phyloP scores from a whole-genome alignment of 2,113 vertebrate species.

The Ahaetulla prasina region DNA sequence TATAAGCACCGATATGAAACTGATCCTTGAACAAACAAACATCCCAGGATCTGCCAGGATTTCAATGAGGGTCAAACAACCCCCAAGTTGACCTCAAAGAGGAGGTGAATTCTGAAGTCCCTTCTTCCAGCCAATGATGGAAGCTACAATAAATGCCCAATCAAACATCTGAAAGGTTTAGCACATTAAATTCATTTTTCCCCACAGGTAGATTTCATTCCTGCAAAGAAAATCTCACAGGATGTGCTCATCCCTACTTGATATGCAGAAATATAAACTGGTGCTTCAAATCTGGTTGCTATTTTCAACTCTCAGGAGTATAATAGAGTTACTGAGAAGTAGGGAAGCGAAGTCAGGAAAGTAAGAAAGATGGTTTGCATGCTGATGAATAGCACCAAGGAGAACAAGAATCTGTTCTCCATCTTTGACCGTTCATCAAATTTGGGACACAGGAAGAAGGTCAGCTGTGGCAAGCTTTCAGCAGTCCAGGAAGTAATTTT shows the following conservation, averaged over 20 bases:
- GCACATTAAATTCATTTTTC: not conserved
- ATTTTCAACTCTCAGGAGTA: not conserved
- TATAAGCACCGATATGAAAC: not conserved
- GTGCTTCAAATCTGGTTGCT: not conserved
- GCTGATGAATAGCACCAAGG: not conserved
- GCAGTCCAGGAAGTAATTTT: not conserved
- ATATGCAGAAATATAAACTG: not conserved
- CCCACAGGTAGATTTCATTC: not conserved
- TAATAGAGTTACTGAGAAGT: slow-evolving; percentile 6
- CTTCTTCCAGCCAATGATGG: not conserved
- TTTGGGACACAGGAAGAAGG: not conserved
- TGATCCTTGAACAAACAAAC: not conserved
- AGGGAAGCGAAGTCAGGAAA: not conserved
- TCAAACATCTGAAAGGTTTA: not conserved
- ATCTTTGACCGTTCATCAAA: not conserved
- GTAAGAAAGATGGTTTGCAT: not conserved
- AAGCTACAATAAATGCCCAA: not conserved
- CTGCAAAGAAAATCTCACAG: not conserved
- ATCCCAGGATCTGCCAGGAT: not conserved
- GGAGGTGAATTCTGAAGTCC: not conserved
- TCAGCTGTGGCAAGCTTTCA: not conserved
- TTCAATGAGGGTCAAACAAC: not conserved
- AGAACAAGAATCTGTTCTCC: not conserved
- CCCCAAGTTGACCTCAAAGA: not conserved
- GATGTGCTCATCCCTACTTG: not conserved